Percentiles rank a stretch among this genome's conserved stretches.
Conservation (phyloP, 2,797 vertebrate species). For the Neosilurus mollespiculum region DNA sequence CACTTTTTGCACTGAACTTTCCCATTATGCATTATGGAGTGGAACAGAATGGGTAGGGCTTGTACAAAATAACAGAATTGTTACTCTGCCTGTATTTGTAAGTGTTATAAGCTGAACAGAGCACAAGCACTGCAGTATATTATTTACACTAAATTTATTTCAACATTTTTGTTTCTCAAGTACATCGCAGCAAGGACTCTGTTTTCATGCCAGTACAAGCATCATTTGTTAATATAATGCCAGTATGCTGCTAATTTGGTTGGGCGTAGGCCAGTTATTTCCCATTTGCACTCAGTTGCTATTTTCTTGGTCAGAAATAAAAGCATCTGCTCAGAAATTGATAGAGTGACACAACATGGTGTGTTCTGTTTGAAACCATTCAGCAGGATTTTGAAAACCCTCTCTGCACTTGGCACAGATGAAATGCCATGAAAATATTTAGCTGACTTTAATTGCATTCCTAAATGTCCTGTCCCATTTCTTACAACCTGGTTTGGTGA, state of each 20-base stretch:
- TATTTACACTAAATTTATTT: conserved; percentile 3
- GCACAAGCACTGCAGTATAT: background rate
- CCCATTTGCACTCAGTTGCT: conserved; percentile 19
- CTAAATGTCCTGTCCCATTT: conserved; percentile 12
- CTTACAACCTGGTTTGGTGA: background rate
- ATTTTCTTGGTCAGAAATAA: conserved; percentile 19
- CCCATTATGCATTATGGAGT: background rate
- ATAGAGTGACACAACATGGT: background rate
- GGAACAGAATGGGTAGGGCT: background rate
- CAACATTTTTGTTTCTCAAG: conserved; percentile 4
- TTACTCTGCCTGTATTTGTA: background rate
- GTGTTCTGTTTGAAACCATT: background rate
- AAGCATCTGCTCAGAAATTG: conserved; percentile 10
- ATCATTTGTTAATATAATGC: background rate
- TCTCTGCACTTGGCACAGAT: background rate
- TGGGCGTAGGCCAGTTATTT: conserved; percentile 22
- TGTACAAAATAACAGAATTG: background rate
- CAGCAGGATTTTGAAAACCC: conserved; percentile 8
- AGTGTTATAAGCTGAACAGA: background rate
- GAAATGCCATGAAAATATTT: background rate
- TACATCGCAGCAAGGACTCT: background rate
- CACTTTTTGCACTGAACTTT: background rate
- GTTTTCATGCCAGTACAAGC: background rate
- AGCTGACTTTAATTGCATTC: background rate
- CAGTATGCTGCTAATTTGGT: conserved; percentile 33